Base-by-base conservation (phyloP, 2,113 vertebrate genomes). In the Sclerurus mexicanus region DNA sequence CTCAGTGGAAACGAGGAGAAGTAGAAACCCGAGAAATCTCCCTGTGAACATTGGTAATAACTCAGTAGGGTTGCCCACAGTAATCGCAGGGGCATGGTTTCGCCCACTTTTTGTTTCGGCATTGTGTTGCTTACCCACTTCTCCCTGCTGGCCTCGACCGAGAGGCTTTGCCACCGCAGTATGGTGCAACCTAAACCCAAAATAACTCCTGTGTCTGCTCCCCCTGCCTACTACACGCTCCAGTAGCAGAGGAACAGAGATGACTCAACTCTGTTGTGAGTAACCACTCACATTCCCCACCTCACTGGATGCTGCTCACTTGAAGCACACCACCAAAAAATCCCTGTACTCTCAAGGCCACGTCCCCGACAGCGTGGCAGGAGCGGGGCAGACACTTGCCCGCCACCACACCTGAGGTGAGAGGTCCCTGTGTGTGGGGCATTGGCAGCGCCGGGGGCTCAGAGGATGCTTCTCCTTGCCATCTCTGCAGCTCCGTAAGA, bases 331-430 rank as follows among this genome's bases (percentile, higher is more conserved):
- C 5, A 49, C 37, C 35, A 8, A 49, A 53, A 89, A 37, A 5
- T 10, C 63, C 53, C 78, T 1, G 1, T 4, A 4, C 33, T 44
- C 31, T 39, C 69, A 27, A 5, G 19, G 3, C 28, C 0, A 42
- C 0, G 14, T 33, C 24, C 27, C 20, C 1, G 8, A 47, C 64
- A 35, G 44, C 23, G 42, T 4, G 62, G 52, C 49, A 30, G 76
- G 49, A 55, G 0, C 0, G 1, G 17, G 24, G 9, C 0, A 0
- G 46, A 14, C 0, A 5, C 12, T 59, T 20, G 13, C 0, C 2
- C 0, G 4, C 14, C 1, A 0, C 35, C 2, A 1, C 14, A 0
- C 25, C 12, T 7, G 35, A 40, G 30, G 37, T 0, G 14, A 68
- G 27, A 9, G 40, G 24, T 5, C 8, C 0, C 4, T 7, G 6